A percentile compares a stretch with the other conserved stretches of the same genome.
These are phyloP conservation scores for Holothuria scabra DNA, from an alignment of 53 echinoderm and acorn worm genomes.

Conservation along the genomic window DNA sequence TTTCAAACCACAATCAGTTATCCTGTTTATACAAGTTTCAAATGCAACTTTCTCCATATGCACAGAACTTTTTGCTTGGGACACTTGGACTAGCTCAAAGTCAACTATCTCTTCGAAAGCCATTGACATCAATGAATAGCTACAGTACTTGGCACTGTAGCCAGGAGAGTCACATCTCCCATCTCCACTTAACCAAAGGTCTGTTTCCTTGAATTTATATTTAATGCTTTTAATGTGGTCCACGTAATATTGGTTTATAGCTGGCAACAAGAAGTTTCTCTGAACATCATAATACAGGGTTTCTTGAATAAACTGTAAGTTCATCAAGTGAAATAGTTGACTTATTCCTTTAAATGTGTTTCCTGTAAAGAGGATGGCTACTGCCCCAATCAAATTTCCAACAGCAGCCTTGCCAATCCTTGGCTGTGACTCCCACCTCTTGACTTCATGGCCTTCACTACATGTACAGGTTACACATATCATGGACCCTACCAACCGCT, in stretches of 20 bases:
- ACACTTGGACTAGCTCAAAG: slow-evolving; percentile 51
- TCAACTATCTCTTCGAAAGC: slow-evolving; percentile 12
- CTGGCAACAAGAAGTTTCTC: slow-evolving; percentile 25
- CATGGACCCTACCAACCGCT: slow-evolving; percentile 30
- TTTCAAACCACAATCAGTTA: not conserved
- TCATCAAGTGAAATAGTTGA: slow-evolving; percentile 7
- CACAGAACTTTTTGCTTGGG: slow-evolving; percentile 17
- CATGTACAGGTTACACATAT: slow-evolving; percentile 30
- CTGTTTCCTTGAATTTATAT: not conserved
- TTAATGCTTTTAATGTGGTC: not conserved
- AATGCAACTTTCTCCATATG: slow-evolving; percentile 52
- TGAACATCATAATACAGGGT: slow-evolving; percentile 29
- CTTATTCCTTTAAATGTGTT: slow-evolving; percentile 9
- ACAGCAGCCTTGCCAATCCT: slow-evolving; percentile 48
- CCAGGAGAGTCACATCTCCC: slow-evolving; percentile 61
- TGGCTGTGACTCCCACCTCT: slow-evolving; percentile 59
- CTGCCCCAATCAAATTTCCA: slow-evolving; percentile 43
- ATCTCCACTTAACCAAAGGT: slow-evolving; percentile 32
- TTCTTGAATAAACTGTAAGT: slow-evolving; percentile 22
- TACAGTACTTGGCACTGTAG: slow-evolving; percentile 52
- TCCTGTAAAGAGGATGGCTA: slow-evolving; percentile 44
- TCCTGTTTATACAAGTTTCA: not conserved
- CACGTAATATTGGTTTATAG: slow-evolving; percentile 2
- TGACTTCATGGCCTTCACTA: slow-evolving; percentile 49
- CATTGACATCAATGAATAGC: slow-evolving; percentile 52